phyloP scores from a whole-genome alignment of 2,888 invertebrate species.

The Dysmachus trigonus region DNA sequence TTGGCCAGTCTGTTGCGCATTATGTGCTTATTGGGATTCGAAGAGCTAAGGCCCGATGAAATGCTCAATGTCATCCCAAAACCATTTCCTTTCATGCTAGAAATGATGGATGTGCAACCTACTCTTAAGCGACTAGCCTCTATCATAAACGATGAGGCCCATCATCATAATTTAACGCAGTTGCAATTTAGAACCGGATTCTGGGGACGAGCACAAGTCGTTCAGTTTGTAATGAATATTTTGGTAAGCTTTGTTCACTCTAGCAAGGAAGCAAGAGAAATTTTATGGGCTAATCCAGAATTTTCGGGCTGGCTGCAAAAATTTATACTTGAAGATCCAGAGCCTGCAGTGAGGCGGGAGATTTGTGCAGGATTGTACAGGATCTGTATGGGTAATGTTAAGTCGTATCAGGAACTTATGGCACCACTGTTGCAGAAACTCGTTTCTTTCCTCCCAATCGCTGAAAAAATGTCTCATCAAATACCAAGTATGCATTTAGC shows the following conservation, averaged over 20 bases:
- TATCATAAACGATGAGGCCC: conserved; percentile 82
- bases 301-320: conserved; percentile 85
- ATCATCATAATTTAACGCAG: conserved; percentile 69
- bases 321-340: conserved; percentile 89
- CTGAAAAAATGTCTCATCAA: conserved; percentile 83
- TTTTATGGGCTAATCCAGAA: conserved; percentile 77
- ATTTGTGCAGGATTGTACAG: conserved; percentile 93
- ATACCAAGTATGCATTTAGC: conserved; percentile 59
- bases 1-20: conserved; percentile 86
- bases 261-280: conserved; percentile 78
- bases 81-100: conserved; percentile 68
- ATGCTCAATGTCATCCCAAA: conserved; percentile 75
- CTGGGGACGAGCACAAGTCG: conserved; percentile 91
- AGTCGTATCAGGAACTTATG: conserved; percentile 70
- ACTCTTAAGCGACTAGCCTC: conserved; percentile 86
- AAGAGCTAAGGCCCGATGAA: conserved; percentile 63
- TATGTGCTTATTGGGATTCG: conserved; percentile 85
- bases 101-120: conserved; percentile 85
- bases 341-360: conserved; percentile 89
- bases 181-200: conserved; percentile 91
- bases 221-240: conserved; percentile 91
- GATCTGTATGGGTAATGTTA: conserved; percentile 76
- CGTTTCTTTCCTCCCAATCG: conserved; percentile 81
- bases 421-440: conserved; percentile 84
- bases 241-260: conserved; percentile 94